Conservation (phyloP, 2,797 vertebrate genomes). For the Thamnophis elegans region DNA sequence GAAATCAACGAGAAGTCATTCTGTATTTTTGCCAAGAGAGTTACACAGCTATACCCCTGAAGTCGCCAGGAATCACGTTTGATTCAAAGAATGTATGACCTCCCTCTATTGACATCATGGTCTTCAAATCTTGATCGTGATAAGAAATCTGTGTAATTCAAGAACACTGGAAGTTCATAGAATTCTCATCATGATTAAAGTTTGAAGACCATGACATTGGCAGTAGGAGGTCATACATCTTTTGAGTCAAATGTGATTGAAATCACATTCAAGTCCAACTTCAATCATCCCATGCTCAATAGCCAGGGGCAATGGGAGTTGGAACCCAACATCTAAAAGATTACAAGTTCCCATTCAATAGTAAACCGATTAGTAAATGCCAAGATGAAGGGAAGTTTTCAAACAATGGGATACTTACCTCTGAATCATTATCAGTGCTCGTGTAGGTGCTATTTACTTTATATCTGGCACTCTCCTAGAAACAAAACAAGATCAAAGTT, state of each 20-base stretch:
- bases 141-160: not conserved
- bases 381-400: not conserved
- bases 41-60: not conserved
- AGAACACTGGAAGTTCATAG: not conserved
- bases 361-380: not conserved
- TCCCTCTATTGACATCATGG: not conserved
- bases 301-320: not conserved
- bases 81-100: not conserved
- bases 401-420: not conserved
- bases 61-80: not conserved
- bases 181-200: not conserved
- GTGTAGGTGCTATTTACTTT: constrained; percentile 9
- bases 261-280: too few relatives aligned
- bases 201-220: not conserved
- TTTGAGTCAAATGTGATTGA: not conserved
- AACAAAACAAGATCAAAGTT: not conserved
- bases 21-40: not conserved
- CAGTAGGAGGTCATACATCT: not conserved
- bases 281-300: not conserved
- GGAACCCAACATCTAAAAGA: not conserved
- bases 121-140: not conserved
- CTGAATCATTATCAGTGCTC: not conserved
- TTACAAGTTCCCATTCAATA: not conserved
- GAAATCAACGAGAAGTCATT: not conserved
- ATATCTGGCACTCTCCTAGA: not conserved